Percentiles rank a stretch among this genome's conserved stretches.
Conservation (phyloP, 37 sponge, comb jelly and placozoan genomes). For the Spongilla lacustris region DNA sequence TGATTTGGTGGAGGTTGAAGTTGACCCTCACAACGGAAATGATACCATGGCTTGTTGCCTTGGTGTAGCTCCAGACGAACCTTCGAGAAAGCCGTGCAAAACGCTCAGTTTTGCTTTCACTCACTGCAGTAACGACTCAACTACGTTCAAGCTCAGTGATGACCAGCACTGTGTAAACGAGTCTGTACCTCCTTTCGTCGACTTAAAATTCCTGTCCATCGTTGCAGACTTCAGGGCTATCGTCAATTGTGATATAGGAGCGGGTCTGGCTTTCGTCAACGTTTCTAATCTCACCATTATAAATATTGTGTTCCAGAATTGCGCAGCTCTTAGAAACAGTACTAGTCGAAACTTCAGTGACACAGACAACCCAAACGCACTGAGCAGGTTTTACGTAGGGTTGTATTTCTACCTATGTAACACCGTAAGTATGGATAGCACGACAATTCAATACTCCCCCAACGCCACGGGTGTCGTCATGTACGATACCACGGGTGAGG, state of each 20-base stretch:
- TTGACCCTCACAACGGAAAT: too few relatives aligned
- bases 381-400: constrained; percentile 10
- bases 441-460: constrained; percentile 17
- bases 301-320: constrained; percentile 2
- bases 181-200: too few relatives aligned
- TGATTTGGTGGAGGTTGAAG: too few relatives aligned
- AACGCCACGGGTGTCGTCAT: constrained; percentile 48
- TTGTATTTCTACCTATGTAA: constrained; percentile 35
- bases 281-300: background rate
- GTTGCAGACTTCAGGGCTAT: too few relatives aligned
- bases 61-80: too few relatives aligned
- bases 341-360: constrained; percentile 11
- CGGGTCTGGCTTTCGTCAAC: constrained; percentile 45
- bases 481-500: constrained; percentile 31
- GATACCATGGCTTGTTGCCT: too few relatives aligned
- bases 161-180: too few relatives aligned
- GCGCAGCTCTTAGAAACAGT: constrained; percentile 27
- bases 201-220: too few relatives aligned
- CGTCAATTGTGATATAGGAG: background rate
- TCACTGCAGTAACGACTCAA: too few relatives aligned
- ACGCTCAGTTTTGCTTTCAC: too few relatives aligned
- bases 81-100: too few relatives aligned
- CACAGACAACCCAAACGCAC: background rate
- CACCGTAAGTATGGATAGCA: constrained; percentile 9
- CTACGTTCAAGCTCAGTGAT: too few relatives aligned